Evolutionary conservation across 2,797 vertebrate genomes (phyloP), one percentile per base, ranked within the genome.

Genomic region (Acipenser oxyrinchus): DNA sequence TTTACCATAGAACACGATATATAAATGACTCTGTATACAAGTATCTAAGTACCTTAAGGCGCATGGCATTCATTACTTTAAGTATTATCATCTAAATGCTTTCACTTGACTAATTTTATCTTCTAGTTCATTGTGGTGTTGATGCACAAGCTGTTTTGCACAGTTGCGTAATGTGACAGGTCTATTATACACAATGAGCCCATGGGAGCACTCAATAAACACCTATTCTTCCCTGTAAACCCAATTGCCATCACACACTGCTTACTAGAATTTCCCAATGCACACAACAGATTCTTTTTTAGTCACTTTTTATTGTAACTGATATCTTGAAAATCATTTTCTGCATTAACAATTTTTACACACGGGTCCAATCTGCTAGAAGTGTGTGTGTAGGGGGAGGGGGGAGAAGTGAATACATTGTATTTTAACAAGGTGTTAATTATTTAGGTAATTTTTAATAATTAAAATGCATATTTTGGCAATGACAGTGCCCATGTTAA

Each of bases 151-250:
- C 87, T 78, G 86, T 87, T 88, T 87, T 85, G 78, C 78, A 77
- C 86, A 88, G 91, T 89, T 91, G 89, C 85, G 86, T 89, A 90
- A 91, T 91, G 87, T 90, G 88, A 90, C 88, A 88, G 87, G 87
- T 90, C 89, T 91, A 90, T 91, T 89, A 91, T 91, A 91, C 88
- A 82, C 84, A 72, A 83, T 91, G 90, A 90, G 85, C 87, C 87
- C 86, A 83, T 74, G 85, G 87, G 89, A 88, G 86, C 83, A 81
- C 85, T 89, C 88, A 89, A 88, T 91, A 90, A 91, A 91, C 86
- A 90, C 86, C 88, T 90, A 87, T 90, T 91, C 85, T 87, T 88
- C 81, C 81, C 82, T 76, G 82, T 90, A 90, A 91, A 89, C 87
- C 88, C 88, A 82, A 72, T 69, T 68, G 81, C 80, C 76, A 72